Evolutionary conservation across 2,797 vertebrate genomes (phyloP).

Genomic region (Aulostomus chinensis): DNA sequence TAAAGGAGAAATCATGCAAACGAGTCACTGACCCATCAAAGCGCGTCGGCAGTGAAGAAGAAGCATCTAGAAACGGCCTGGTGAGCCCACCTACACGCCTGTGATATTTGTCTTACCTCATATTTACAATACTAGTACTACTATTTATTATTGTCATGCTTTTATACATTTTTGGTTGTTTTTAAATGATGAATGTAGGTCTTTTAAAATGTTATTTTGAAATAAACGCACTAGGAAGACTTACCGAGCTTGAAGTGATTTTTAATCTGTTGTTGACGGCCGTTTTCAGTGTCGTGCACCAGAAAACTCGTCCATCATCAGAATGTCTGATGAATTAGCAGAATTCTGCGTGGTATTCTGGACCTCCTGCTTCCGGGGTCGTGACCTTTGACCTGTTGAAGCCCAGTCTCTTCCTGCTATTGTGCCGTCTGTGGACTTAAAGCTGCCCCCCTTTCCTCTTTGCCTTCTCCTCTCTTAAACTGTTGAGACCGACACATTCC

Average conservation of each 20-base stretch:
- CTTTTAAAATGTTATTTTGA: slow-evolving; percentile 31
- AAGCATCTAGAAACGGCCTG: no score
- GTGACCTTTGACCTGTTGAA: slow-evolving; percentile 42
- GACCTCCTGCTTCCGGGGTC: slow-evolving; percentile 16
- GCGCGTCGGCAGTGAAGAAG: no score
- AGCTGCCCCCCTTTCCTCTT: slow-evolving; percentile 11
- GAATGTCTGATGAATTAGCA: slow-evolving; percentile 47
- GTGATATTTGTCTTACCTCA: slow-evolving; percentile 52
- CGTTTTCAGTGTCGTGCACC: not conserved
- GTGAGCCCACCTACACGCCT: slow-evolving; percentile 29
- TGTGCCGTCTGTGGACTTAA: slow-evolving; percentile 42
- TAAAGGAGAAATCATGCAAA: no score
- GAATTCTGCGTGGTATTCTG: slow-evolving; percentile 8
- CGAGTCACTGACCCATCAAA: no score
- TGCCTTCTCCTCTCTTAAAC: slow-evolving; percentile 10
- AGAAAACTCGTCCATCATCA: slow-evolving; percentile 39
- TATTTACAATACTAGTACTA: slow-evolving; percentile 47
- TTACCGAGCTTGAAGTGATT: not conserved
- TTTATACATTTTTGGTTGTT: slow-evolving; percentile 48
- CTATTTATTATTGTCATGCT: slow-evolving; percentile 60
- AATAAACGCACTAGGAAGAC: not conserved
- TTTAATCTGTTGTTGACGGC: not conserved
- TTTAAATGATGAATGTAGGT: slow-evolving; percentile 30
- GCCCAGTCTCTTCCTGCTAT: slow-evolving; percentile 63
- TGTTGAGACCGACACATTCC: slow-evolving; percentile 21